Conservation (phyloP, 2,888 invertebrate species). For the Pristionchus mayeri region DNA sequence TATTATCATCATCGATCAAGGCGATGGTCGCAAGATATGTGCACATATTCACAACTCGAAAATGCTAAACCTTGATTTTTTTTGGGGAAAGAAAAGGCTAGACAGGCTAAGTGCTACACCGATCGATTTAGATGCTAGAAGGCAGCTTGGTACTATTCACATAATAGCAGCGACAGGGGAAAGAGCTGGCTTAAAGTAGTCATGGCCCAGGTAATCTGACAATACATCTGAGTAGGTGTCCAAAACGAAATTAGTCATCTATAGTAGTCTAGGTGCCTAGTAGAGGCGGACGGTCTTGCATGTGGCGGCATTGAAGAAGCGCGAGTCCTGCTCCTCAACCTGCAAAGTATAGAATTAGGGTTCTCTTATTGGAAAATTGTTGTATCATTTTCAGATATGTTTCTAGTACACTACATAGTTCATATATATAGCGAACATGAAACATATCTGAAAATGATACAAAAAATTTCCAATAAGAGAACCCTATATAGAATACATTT, state of each 20-base stretch:
- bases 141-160: neutral
- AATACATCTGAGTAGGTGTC: neutral
- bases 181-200: constrained; percentile 31
- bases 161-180: neutral
- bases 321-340: constrained; percentile 49
- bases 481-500: too few species aligned
- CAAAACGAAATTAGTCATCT: neutral
- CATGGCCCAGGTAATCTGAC: constrained; percentile 7
- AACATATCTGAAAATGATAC: too few species aligned
- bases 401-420: too few species aligned
- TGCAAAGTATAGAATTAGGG: neutral
- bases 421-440: too few species aligned
- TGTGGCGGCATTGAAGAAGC: constrained; percentile 36
- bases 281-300: constrained; percentile 46
- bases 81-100: constrained; percentile 2
- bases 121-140: neutral
- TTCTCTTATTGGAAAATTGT: too few species aligned
- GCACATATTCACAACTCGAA: neutral
- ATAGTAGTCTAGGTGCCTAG: constrained; percentile 1
- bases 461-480: too few species aligned
- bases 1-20: neutral
- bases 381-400: neutral
- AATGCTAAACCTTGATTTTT: neutral
- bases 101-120: neutral
- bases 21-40: neutral